phyloP scores from a whole-genome alignment of 2,113 vertebrate species.

The Dromas ardeola region DNA sequence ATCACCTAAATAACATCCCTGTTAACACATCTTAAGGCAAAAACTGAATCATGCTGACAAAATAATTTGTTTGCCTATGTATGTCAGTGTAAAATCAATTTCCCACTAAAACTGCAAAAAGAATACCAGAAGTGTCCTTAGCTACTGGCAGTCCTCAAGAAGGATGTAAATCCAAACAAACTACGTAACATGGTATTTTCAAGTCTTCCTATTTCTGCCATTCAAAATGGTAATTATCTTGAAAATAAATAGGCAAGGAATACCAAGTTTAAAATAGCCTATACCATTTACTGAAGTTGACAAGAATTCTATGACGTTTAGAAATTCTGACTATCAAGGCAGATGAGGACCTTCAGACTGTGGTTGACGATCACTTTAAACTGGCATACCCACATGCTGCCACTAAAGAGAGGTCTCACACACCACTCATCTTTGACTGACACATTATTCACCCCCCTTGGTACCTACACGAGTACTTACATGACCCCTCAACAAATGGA shows the following conservation, averaged over 20 bases:
- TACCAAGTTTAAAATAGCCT: not conserved
- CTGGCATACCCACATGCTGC: accelerated
- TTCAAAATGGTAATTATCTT: not conserved
- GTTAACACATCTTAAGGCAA: not conserved
- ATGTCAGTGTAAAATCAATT: not conserved
- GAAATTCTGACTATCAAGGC: not conserved
- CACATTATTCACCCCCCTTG: not conserved
- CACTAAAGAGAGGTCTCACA: not conserved
- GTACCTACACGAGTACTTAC: too few species aligned
- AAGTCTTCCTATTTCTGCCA: not conserved
- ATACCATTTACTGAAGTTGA: not conserved
- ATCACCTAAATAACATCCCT: not conserved
- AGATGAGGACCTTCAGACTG: not conserved
- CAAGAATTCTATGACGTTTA: not conserved
- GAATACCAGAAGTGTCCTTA: not conserved
- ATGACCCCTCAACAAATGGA: not conserved
- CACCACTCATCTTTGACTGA: too few species aligned
- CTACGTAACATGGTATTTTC: not conserved
- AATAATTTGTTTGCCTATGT: not conserved
- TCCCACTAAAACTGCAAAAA: not conserved
- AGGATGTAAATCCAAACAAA: not conserved
- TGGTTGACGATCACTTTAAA: not conserved
- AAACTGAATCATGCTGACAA: not conserved
- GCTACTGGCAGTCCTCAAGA: not conserved
- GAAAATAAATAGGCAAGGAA: not conserved